A percentile compares a stretch with the other conserved stretches of the same genome.
phyloP scores from a whole-genome alignment of 2,888 invertebrate species.

The Agriopis leucophaearia region DNA sequence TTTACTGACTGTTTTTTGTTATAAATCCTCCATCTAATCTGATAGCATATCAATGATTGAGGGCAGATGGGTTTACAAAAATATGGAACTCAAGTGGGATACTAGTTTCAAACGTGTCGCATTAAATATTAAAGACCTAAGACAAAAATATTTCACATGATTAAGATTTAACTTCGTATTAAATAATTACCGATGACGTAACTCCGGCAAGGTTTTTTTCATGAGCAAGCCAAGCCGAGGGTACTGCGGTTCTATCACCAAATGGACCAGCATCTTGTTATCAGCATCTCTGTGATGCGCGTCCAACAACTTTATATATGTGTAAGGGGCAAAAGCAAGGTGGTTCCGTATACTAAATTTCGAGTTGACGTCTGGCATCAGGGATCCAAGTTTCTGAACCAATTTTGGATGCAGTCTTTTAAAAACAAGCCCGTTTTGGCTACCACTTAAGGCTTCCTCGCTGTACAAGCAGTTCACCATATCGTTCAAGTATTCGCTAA shows the following conservation, averaged over 20 bases:
- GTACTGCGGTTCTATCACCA: constrained; percentile 63
- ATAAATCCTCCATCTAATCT: no score
- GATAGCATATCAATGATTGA: no score
- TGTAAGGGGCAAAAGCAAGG: constrained; percentile 73
- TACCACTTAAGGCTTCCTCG: constrained; percentile 61
- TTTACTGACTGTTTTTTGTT: no score
- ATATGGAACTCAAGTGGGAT: no score
- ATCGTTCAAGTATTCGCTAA: constrained; percentile 68
- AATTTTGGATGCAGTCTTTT: constrained; percentile 65
- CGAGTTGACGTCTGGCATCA: constrained; percentile 66
- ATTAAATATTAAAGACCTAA: not conserved
- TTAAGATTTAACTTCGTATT: not conserved
- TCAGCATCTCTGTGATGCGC: constrained; percentile 56
- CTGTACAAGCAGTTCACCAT: constrained; percentile 71
- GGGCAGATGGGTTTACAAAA: no score
- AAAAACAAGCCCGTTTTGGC: constrained; percentile 67
- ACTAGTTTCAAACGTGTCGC: not conserved
- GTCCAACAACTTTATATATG: constrained; percentile 57
- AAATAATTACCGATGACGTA: constrained; percentile 44
- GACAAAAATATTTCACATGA: not conserved
- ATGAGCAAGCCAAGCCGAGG: constrained; percentile 61
- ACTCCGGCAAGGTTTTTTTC: constrained; percentile 60
- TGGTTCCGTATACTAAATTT: constrained; percentile 71
- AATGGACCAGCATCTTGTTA: constrained; percentile 65
- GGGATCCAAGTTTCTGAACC: constrained; percentile 60